Percentiles rank a stretch among this genome's conserved stretches.
phyloP scores from a whole-genome alignment of 92 coral and sea anemone genomes.

The Zoanthus sansibaricus region DNA sequence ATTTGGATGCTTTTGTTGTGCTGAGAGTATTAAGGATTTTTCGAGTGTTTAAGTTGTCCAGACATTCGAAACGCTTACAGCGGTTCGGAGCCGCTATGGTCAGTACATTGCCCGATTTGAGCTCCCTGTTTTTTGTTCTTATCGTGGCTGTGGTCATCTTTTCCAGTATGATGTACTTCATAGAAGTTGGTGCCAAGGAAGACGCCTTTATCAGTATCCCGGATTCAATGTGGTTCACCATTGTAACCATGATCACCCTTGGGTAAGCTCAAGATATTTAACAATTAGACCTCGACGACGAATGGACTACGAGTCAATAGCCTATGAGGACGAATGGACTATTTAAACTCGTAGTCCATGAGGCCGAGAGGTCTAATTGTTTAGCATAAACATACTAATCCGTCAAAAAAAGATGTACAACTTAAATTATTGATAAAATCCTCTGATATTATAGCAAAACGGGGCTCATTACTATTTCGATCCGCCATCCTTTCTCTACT shows the following conservation, averaged over 20 bases:
- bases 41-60: conserved; percentile 87
- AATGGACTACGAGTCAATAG: too few relatives aligned
- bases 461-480: too few relatives aligned
- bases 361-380: too few relatives aligned
- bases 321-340: too few relatives aligned
- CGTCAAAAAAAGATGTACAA: too few relatives aligned
- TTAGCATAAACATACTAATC: too few relatives aligned
- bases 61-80: conserved; percentile 91
- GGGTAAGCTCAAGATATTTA: conserved; percentile 73
- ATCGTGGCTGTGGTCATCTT: conserved; percentile 84
- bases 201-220: conserved; percentile 92
- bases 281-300: too few relatives aligned
- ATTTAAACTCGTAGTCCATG: too few relatives aligned
- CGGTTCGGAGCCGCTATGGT: conserved; percentile 88
- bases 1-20: conserved; percentile 89
- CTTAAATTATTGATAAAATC: too few relatives aligned
- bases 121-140: conserved; percentile 84
- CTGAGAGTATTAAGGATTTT: conserved; percentile 91
- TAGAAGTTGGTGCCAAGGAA: conserved; percentile 82
- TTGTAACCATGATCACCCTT: conserved; percentile 93
- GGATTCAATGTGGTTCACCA: conserved; percentile 98
- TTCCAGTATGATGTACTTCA: conserved; percentile 91
- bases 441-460: too few relatives aligned
- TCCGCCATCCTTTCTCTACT: too few relatives aligned
- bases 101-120: conserved; percentile 79